phyloP scores from a whole-genome alignment of 2,888 invertebrate genomes.

The Andrena flavipes region DNA sequence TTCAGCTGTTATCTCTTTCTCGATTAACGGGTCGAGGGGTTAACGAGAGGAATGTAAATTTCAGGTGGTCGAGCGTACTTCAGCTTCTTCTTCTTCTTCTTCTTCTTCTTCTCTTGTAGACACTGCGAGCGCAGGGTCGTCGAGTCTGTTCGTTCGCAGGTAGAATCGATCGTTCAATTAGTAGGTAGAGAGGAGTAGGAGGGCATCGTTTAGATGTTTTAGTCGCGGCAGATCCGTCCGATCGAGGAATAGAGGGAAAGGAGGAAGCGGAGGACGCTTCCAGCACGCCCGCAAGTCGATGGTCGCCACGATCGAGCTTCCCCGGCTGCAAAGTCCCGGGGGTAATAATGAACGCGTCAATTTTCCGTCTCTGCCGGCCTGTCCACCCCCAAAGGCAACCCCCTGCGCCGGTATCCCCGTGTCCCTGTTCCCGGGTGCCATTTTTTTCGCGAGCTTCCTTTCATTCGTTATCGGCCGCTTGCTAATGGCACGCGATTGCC shows the following conservation, averaged over 20 bases:
- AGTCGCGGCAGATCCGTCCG: no score
- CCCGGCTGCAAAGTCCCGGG: slow-evolving; percentile 56
- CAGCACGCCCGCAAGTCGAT: slow-evolving; percentile 40
- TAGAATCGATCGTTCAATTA: no score
- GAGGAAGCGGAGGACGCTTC: slow-evolving; percentile 22
- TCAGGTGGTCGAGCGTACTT: no score
- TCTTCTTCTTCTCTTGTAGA: no score
- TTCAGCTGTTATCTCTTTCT: no score
- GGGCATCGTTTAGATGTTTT: no score
- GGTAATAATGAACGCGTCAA: slow-evolving; percentile 77
- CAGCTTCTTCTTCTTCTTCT: no score
- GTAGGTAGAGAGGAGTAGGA: no score
- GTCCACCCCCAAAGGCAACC: slow-evolving; percentile 46
- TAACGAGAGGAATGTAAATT: background rate
- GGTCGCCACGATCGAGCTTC: slow-evolving; percentile 33
- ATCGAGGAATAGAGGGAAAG: slow-evolving; percentile 4
- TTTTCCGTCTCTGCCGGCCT: slow-evolving; percentile 69
- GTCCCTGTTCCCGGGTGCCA: slow-evolving; percentile 59
- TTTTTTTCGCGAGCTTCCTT: slow-evolving; percentile 68
- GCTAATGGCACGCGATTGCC: slow-evolving; percentile 79
- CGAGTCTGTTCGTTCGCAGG: no score
- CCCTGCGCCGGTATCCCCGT: slow-evolving; percentile 16
- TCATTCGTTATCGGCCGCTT: slow-evolving; percentile 75
- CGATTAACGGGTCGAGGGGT: no score
- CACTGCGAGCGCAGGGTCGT: no score